Evolutionary conservation across 64 coral and sea anemone genomes (phyloP).

Genomic region (Actinia equina): DNA sequence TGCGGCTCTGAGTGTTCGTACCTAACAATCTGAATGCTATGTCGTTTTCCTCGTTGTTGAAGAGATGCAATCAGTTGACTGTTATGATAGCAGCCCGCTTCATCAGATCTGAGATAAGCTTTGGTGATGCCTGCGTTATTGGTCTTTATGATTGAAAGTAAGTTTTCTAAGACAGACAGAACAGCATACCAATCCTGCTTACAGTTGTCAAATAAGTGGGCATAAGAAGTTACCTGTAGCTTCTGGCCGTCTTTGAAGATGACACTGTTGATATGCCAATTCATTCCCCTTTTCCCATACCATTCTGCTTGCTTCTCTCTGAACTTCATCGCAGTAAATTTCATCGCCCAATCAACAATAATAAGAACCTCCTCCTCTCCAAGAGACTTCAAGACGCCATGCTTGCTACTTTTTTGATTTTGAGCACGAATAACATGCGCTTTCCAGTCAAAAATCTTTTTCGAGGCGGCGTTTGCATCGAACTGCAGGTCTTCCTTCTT

Average conservation of each 20-base stretch:
- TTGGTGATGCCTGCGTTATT: constrained; percentile 7
- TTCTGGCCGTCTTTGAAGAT: not conserved
- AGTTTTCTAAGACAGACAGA: not conserved
- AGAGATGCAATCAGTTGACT: constrained; percentile 25
- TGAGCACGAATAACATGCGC: constrained; percentile 39
- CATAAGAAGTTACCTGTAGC: constrained; percentile 2
- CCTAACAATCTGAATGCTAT: constrained; percentile 28
- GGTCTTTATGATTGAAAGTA: constrained; percentile 25
- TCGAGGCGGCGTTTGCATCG: not conserved
- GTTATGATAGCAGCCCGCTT: constrained; percentile 46
- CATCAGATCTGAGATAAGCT: constrained; percentile 16
- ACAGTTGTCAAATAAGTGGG: not conserved
- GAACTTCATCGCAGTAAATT: constrained; percentile 3
- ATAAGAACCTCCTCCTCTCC: constrained; percentile 18
- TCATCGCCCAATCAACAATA: constrained; percentile 47
- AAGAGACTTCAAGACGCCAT: constrained; percentile 13
- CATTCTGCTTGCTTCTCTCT: constrained; percentile 40
- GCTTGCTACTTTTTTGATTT: constrained; percentile 42
- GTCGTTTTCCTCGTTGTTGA: constrained; percentile 16
- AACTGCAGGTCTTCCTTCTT: not conserved
- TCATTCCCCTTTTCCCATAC: constrained; percentile 27
- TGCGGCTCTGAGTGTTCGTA: constrained; percentile 32
- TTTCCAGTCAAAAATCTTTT: constrained; percentile 37
- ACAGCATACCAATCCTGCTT: constrained; percentile 39
- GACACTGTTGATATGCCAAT: constrained; percentile 4